Percentiles rank a stretch among this genome's conserved stretches.
These are phyloP conservation scores for Ptychodera flava DNA, from an alignment of 35 echinoderm and acorn worm species.

Conservation along the genomic window DNA sequence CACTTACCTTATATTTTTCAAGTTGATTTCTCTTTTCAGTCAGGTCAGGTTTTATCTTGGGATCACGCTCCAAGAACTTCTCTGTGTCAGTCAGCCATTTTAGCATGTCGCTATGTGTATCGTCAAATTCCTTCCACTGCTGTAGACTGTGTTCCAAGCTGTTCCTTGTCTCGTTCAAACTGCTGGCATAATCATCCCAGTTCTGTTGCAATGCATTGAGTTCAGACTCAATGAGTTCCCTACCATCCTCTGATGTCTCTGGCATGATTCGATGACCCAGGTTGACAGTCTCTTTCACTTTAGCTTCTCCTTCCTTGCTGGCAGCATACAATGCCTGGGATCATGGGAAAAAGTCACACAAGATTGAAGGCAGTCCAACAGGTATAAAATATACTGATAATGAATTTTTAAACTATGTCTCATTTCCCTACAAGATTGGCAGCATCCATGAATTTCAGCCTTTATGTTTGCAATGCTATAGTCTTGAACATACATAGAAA, in stretches of 20 bases:
- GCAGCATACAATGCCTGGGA: not conserved
- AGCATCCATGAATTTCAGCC: no score
- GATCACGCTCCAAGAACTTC: slow-evolving; percentile 8
- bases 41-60: slow-evolving; percentile 22
- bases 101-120: slow-evolving; percentile 15
- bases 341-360: no score
- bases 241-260: slow-evolving; percentile 33
- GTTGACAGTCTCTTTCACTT: slow-evolving; percentile 14
- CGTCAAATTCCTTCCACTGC: slow-evolving; percentile 33
- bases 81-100: slow-evolving; percentile 33
- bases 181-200: slow-evolving; percentile 21
- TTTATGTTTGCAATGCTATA: no score
- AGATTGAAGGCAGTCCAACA: no score
- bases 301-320: slow-evolving; percentile 18
- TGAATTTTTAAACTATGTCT: no score
- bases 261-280: slow-evolving; percentile 9
- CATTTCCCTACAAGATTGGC: no score
- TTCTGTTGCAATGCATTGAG: slow-evolving; percentile 16
- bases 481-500: no score
- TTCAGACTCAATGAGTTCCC: slow-evolving; percentile 14
- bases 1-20: slow-evolving; percentile 40
- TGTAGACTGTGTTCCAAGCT: slow-evolving; percentile 20
- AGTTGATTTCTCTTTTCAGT: slow-evolving; percentile 43
- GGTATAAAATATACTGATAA: no score
- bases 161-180: slow-evolving; percentile 5